Evolutionary conservation across 2,113 vertebrate genomes (phyloP).

Genomic region (Stercorarius parasiticus): DNA sequence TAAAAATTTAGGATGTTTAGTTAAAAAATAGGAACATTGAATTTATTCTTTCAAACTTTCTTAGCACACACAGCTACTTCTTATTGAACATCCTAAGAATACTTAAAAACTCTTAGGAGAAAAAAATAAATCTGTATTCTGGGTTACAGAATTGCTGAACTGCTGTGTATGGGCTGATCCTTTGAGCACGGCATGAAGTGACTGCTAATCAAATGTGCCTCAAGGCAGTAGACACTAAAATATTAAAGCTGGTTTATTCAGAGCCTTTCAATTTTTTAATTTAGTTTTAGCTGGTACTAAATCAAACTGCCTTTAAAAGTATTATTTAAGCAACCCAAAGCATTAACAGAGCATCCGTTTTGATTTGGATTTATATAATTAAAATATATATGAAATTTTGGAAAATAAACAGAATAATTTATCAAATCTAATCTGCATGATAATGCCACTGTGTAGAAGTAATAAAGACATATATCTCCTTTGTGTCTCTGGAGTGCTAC

Average conservation of each 20-base stretch:
- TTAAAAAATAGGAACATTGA: neutral
- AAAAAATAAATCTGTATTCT: neutral
- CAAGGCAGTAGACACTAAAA: conserved; percentile 9
- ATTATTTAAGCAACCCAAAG: neutral
- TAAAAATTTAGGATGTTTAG: neutral
- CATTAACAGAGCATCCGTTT: neutral
- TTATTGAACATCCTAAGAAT: neutral
- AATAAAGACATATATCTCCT: neutral
- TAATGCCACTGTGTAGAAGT: neutral
- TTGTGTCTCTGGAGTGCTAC: neutral
- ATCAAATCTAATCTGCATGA: neutral
- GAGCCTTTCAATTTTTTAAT: neutral
- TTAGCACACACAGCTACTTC: neutral
- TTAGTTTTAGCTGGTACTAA: neutral
- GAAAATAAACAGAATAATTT: neutral
- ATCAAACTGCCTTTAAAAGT: neutral
- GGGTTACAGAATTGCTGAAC: neutral
- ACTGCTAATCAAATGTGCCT: conserved; percentile 40
- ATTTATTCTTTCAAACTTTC: neutral
- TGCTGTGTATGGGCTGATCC: conserved; percentile 8
- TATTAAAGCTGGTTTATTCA: conserved; percentile 29
- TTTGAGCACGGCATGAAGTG: conserved; percentile 2
- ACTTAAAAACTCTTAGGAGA: neutral
- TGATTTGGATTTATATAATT: neutral
- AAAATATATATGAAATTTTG: neutral